Evolutionary conservation across 2,888 invertebrate species (phyloP).

Genomic region (Alloplasta piceator): DNA sequence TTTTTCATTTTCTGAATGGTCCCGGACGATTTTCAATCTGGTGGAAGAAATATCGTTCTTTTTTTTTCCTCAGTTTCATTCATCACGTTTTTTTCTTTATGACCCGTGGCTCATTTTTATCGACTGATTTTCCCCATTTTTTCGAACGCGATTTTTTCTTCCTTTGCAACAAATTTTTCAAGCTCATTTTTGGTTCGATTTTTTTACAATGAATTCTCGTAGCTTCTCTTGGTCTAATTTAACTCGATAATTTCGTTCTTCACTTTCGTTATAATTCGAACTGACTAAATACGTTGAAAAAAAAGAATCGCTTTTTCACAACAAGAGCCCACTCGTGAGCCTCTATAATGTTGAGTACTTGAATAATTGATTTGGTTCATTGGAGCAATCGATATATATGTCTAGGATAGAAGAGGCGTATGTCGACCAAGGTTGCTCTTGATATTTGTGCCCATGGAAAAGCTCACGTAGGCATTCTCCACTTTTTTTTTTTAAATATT

Average conservation of each 20-base stretch:
- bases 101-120: neutral
- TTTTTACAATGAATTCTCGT: neutral
- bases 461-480: neutral
- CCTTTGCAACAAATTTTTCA: neutral
- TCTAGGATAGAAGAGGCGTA: conserved; percentile 48
- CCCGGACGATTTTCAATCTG: neutral
- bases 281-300: neutral
- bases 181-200: neutral
- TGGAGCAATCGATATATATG: conserved; percentile 75
- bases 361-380: conserved; percentile 77
- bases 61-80: neutral
- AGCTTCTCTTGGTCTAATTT: neutral
- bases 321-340: neutral
- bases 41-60: neutral
- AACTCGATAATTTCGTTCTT: neutral
- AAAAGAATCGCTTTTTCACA: conserved; percentile 18
- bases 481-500: neutral
- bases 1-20: neutral
- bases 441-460: conserved; percentile 46
- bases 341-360: conserved; percentile 70
- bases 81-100: neutral
- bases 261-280: neutral
- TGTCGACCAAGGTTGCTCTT: conserved; percentile 55
- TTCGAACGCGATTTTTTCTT: neutral
- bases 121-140: neutral